Percentiles rank a stretch among this genome's conserved stretches.
Evolutionary conservation across 2,113 vertebrate genomes (phyloP).

Genomic region (Himantopus leucocephalus): DNA sequence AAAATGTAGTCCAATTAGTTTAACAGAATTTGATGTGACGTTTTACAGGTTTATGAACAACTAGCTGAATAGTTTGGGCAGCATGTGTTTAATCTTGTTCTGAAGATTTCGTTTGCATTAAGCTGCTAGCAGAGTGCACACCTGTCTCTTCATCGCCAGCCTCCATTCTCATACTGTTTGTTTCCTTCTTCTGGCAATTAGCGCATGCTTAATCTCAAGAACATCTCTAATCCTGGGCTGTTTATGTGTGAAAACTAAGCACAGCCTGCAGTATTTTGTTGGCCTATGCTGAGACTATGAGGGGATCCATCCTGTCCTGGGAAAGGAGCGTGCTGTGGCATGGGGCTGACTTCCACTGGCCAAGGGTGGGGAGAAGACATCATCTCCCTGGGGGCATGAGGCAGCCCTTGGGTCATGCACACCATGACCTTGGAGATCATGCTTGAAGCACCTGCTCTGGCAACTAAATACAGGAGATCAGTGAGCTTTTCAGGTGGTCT

Average conservation of each 20-base stretch:
- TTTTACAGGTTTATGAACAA: not conserved
- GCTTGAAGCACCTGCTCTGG: not conserved
- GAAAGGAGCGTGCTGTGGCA: not conserved
- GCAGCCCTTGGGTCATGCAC: accelerated
- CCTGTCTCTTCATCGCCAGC: not conserved
- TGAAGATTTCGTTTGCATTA: not conserved
- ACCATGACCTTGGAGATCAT: not conserved
- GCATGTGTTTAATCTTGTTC: not conserved
- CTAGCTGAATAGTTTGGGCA: not conserved
- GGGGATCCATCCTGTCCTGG: not conserved
- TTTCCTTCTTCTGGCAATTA: not conserved
- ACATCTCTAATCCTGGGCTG: not conserved
- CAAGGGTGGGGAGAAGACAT: not conserved
- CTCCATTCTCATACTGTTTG: not conserved
- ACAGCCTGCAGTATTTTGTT: not conserved
- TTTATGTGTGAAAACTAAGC: not conserved
- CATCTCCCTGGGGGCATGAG: not conserved
- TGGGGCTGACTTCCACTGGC: not conserved
- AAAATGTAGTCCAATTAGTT: not conserved
- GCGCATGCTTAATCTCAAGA: not conserved
- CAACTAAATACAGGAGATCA: not conserved
- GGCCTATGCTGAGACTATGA: not conserved
- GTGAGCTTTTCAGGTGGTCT: not conserved
- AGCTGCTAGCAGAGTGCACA: not conserved
- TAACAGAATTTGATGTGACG: not conserved